These are phyloP conservation scores for Drosophila seclusa DNA, from an alignment of 2,888 invertebrate species.

Conservation along the genomic window DNA sequence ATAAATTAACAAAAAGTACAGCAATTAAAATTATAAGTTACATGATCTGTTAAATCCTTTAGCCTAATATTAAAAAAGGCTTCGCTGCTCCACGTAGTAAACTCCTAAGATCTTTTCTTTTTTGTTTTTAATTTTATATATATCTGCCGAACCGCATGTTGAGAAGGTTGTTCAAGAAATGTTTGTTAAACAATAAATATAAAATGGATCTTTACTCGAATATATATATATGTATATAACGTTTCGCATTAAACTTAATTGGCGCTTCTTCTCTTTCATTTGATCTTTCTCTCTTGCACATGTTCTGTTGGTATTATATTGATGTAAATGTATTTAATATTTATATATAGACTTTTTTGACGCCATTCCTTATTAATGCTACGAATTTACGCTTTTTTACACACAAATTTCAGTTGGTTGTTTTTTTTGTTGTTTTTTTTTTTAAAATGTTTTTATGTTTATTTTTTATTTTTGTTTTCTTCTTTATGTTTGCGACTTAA, in stretches of 20 bases:
- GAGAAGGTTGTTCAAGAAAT: constrained; percentile 37
- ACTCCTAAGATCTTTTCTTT: constrained; percentile 33
- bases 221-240: constrained; percentile 59
- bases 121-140: neutral
- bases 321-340: constrained; percentile 59
- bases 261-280: constrained; percentile 49
- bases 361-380: constrained; percentile 66
- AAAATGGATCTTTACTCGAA: constrained; percentile 62
- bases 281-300: constrained; percentile 44
- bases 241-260: constrained; percentile 66
- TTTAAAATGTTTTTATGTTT: neutral
- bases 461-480: constrained; percentile 28
- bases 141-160: constrained; percentile 27
- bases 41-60: constrained; percentile 39
- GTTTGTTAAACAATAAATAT: constrained; percentile 61
- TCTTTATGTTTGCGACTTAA: constrained; percentile 62
- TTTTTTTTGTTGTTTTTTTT: constrained; percentile 40
- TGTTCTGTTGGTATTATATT: constrained; percentile 49
- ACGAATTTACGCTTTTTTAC: constrained; percentile 74
- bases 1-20: constrained; percentile 69
- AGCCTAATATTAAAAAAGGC: constrained; percentile 40
- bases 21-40: constrained; percentile 54
- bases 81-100: constrained; percentile 46
- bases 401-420: constrained; percentile 76
- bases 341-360: constrained; percentile 63